Evolutionary conservation across 1,140 invertebrate genomes (phyloP), one percentile per base, ranked within the genome.

Genomic region (Trichomalopsis sarcophagae): DNA sequence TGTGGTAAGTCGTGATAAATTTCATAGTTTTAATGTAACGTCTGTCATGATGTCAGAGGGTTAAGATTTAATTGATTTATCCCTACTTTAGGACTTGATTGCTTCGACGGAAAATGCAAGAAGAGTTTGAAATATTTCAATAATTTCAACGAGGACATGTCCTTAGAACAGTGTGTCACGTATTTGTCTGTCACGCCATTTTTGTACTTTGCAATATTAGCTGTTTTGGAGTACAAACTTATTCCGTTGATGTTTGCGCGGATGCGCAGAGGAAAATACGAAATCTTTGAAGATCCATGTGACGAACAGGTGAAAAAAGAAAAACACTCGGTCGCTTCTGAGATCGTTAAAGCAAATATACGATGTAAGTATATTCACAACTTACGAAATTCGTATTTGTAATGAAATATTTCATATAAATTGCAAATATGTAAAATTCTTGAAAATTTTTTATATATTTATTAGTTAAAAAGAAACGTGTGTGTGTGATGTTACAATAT

Each of bases 251-350:
- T 91, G 13, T 40, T 90, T 1, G 33, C 62, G 0, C 90, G 87
- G 68, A 88, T 90, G 9, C 84, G 87, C 17, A 88, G 88, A 13
- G 78, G 83, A 3, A 89, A 89, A 13, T 81, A 88, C 17, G 88
- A 81, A 78, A 82, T 55, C 1, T 86, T 82, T 0, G 86, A 88
- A 44, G 89, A 88, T 66, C 86, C 81, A 11, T 91, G 88, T 75
- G 92, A 93, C 13, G 92, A 92, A 62, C 89, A 92, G 88, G 92
- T 93, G 0, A 90, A 91, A 79, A 87, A 89, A 30, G 92, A 93
- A 76, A 92, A 92, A 36, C 87, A 89, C 23, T 76, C 88, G 10
- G 90, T 92, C 33, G 88, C 89, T 62, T 40, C 87, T 36, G 92
- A 93, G 86, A 87, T 92, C 0, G 88, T 82, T 21, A 92, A 90